These are phyloP conservation scores for Steinernema khuongi DNA, from an alignment of 1,140 invertebrate species.

Conservation along the genomic window DNA sequence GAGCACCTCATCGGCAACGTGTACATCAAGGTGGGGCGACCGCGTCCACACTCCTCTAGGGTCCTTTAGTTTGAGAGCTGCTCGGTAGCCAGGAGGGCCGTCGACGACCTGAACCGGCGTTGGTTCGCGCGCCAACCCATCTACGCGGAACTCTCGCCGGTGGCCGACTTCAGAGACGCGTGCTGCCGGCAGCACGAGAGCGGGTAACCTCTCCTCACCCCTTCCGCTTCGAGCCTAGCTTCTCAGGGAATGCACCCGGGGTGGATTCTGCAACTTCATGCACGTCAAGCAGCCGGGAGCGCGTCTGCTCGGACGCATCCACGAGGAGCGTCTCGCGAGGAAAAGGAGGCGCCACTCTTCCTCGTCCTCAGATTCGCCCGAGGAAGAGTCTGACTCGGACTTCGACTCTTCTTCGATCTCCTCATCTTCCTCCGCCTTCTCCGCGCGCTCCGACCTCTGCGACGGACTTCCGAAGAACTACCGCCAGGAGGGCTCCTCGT, in stretches of 20 bases:
- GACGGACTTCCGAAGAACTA: not conserved
- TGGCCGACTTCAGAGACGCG: slow-evolving; percentile 96
- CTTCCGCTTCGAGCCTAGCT: not conserved
- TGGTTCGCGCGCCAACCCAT: slow-evolving; percentile 96
- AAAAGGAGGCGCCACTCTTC: not conserved
- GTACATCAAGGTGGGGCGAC: slow-evolving; percentile 76
- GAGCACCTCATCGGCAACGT: slow-evolving; percentile 97
- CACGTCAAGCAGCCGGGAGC: slow-evolving; percentile 84
- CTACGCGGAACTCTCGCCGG: slow-evolving; percentile 90
- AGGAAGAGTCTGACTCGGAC: too few species aligned
- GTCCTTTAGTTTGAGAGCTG: slow-evolving; percentile 75
- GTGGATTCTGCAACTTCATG: slow-evolving; percentile 99
- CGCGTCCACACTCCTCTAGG: slow-evolving; percentile 14
- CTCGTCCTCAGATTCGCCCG: too few species aligned
- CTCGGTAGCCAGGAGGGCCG: slow-evolving; percentile 92
- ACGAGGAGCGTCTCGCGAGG: not conserved
- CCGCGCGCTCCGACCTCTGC: not conserved
- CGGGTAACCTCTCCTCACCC: slow-evolving; percentile 66
- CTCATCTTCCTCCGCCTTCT: not conserved
- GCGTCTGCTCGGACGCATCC: not conserved
- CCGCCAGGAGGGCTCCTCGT: not conserved
- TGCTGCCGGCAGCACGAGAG: slow-evolving; percentile 98
- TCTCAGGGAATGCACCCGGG: slow-evolving; percentile 81
- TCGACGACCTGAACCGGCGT: slow-evolving; percentile 87
- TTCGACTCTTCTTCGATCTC: not conserved